Conservation (phyloP, 2,888 invertebrate species). For the Stramonita haemastoma region DNA sequence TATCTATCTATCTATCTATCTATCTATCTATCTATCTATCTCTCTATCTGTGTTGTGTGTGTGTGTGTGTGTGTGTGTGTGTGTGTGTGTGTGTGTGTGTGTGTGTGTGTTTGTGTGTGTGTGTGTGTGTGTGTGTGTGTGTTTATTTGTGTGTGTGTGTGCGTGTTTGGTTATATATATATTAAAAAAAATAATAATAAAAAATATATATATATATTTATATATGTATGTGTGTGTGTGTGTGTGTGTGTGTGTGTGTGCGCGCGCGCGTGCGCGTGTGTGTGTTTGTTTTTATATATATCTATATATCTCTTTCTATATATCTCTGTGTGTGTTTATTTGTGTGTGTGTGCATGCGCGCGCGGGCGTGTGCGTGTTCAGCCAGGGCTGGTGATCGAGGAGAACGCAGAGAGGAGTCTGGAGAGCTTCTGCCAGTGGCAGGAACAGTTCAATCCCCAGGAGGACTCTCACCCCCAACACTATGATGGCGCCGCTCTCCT, state of each 20-base stretch:
- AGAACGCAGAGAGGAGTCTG: constrained; percentile 56
- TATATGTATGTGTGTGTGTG: background rate
- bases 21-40: background rate
- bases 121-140: background rate
- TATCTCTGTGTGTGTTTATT: background rate
- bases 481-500: constrained; percentile 63
- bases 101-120: background rate
- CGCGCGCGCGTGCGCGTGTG: background rate
- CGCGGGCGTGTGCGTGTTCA: constrained; percentile 32
- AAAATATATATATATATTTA: too few relatives aligned
- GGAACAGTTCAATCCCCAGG: constrained; percentile 54
- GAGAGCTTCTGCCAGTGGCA: constrained; percentile 69
- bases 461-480: constrained; percentile 58
- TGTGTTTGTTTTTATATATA: too few relatives aligned
- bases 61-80: background rate
- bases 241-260: too few relatives aligned
- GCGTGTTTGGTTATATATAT: too few relatives aligned
- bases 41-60: background rate
- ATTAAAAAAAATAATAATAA: too few relatives aligned
- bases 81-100: background rate
- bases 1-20: background rate
- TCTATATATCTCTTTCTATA: background rate
- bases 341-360: background rate
- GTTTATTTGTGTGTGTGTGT: background rate
- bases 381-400: constrained; percentile 54